phyloP scores from a whole-genome alignment of 2,888 invertebrate species.

The Macaria liturata region DNA sequence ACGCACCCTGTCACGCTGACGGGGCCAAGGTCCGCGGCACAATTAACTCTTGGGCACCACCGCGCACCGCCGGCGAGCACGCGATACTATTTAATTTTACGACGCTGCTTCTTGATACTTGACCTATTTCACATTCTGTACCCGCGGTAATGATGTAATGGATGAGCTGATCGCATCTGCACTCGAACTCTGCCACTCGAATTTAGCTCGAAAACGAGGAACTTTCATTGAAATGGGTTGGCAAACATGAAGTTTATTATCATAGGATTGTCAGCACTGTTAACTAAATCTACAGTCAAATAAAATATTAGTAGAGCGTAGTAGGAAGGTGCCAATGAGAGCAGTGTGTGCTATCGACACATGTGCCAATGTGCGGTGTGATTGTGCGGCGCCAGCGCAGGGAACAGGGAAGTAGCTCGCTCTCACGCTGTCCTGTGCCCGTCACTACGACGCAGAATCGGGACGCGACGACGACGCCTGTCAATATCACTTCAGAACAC shows the following conservation, averaged over 20 bases:
- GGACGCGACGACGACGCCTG: background rate
- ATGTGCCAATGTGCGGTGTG: constrained; percentile 42
- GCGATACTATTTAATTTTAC: constrained; percentile 40
- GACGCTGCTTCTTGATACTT: constrained; percentile 30
- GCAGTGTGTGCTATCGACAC: constrained; percentile 19
- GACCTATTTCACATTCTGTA: constrained; percentile 30
- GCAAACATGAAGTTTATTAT: too few species aligned
- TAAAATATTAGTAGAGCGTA: too few species aligned
- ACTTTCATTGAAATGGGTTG: too few species aligned
- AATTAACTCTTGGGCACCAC: constrained; percentile 45
- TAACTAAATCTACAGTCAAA: too few species aligned
- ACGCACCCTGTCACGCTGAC: constrained; percentile 46
- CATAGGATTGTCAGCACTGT: too few species aligned
- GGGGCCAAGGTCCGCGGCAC: constrained; percentile 52
- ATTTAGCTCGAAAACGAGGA: background rate
- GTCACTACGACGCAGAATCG: constrained; percentile 7
- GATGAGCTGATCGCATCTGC: constrained; percentile 1
- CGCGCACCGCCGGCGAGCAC: constrained; percentile 28
- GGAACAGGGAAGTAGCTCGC: constrained; percentile 44
- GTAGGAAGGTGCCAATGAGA: constrained; percentile 4
- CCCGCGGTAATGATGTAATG: constrained; percentile 19
- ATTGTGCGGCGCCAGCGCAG: constrained; percentile 53
- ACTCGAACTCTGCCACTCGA: constrained; percentile 8
- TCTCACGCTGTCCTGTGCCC: constrained; percentile 16
- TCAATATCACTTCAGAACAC: constrained; percentile 3